Base-by-base conservation (phyloP, 2,888 invertebrate species). In the Trichogramma evanescens region DNA sequence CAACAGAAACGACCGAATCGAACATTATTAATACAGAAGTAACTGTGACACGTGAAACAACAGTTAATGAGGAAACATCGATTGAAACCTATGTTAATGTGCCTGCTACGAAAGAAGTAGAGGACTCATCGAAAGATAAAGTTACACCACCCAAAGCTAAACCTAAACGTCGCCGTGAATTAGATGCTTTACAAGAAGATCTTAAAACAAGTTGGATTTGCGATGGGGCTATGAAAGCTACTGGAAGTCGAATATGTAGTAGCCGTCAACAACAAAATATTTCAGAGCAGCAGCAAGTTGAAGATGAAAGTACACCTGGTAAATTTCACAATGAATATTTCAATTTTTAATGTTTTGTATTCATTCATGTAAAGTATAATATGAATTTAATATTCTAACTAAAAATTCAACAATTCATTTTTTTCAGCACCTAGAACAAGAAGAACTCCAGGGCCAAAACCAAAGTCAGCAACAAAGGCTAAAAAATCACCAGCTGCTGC, bases 121-220 rank as follows among this genome's bases (percentile, higher is more conserved):
- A 26, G 26, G 26, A 26, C 2, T 26, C 26, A 26, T 26, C 6
- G 26, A 26, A 26, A 26, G 26, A 26, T 26, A 26, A 26, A 26
- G 26, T 26, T 26, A 26, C 53, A 7, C 49, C 55, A 3, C 43
- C 46, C 2, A 67, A 66, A 54, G 63, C 70, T 6, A 72, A 72
- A 41, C 67, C 65, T 49, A 69, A 70, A 42, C 72, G 72, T 59
- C 69, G 78, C 44, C 81, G 81, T 58, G 88, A 88, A 69, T 71
- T 89, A 53, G 82, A 85, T 68, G 80, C 82, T 72, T 77, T 89
- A 2, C 88, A 88, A 66, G 85, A 86, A 64, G 87, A 88, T 66
- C 84, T 88, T 49, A 83, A 85, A 67, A 87, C 88, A 69, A 87
- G 87, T 84, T 86, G 86, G 69, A 84, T 86, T 57, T 81, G 82